phyloP scores from a whole-genome alignment of 92 coral and sea anemone species.

The Phymanthus crucifer region DNA sequence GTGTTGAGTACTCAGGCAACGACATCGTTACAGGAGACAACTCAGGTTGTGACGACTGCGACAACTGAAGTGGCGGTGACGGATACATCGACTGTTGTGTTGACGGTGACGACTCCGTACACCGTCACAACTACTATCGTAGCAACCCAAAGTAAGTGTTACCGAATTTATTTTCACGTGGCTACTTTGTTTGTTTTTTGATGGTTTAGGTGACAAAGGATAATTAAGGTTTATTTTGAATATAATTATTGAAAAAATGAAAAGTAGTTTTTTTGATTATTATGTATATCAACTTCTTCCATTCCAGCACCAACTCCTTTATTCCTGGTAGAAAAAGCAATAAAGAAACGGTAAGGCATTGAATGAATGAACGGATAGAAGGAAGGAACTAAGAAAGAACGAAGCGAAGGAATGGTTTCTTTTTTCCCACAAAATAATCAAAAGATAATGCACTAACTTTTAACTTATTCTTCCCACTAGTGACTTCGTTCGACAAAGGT shows the following conservation, averaged over 20 bases:
- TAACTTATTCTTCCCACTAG: not conserved
- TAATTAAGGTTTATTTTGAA: too few relatives aligned
- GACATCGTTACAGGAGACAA: not conserved
- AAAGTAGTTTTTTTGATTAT: not conserved
- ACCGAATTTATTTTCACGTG: not conserved
- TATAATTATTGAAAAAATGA: too few relatives aligned
- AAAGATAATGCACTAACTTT: not conserved
- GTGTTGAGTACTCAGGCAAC: not conserved
- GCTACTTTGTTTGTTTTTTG: not conserved
- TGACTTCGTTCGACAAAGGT: not conserved
- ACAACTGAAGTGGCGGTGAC: not conserved
- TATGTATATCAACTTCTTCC: not conserved
- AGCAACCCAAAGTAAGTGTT: not conserved
- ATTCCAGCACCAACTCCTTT: not conserved
- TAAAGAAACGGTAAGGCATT: not conserved
- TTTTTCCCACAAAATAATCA: not conserved
- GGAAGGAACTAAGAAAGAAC: not conserved
- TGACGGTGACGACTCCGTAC: not conserved
- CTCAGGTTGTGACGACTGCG: not conserved
- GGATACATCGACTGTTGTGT: not conserved
- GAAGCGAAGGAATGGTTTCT: not conserved
- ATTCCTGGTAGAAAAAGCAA: not conserved
- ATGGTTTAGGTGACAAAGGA: too few relatives aligned
- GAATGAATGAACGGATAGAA: not conserved
- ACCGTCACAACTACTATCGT: not conserved